Evolutionary conservation across 2,113 vertebrate genomes (phyloP), one percentile per base, ranked within the genome.

Genomic region (Anoura caudifer): DNA sequence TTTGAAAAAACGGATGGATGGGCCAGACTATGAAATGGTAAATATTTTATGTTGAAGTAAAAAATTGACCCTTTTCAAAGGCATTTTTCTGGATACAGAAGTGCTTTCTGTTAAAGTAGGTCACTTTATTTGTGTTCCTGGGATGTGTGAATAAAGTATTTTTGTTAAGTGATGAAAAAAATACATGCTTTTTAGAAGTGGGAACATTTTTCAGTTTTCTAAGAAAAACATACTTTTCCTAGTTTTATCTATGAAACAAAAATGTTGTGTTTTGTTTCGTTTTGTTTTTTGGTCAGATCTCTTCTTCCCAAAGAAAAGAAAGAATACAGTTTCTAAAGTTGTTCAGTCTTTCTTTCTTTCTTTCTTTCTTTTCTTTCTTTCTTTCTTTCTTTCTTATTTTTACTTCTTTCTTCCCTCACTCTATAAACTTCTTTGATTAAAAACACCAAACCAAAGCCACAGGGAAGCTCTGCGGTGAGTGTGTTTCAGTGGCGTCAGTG

Each of bases 11-110:
- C 98, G 99, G 83, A 98, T 98, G 96, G 97, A 98, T 65, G 98
- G 97, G 7, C 99, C 99, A 0, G 99, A 99, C 97, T 99, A 99
- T 15, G 99, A 99, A 98, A 99, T 99, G 99, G 99, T 99, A 97
- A 98, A 36, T 96, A 72, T 70, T 92, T 92, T 93, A 69, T 79
- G 33, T 38, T 77, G 8, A 91, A 36, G 0, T 17, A 6, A 91
- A 63, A 96, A 94, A 80, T 28, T 80, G 24, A 43, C 59, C 56
- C 8, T 69, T 97, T 88, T 83, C 67, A 96, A 94, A 97, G 87
- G 4, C 12, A 26, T 80, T 79, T 47, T 26, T 88, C 83, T 33
- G 4, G 13, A 28, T 65, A 56, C 19, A 85, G 84, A 73, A 90
- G 1, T 76, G 10, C 5, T 56, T 94, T 93, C 84, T 95, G 26